Percentiles rank a stretch among this genome's conserved stretches.
phyloP scores from a whole-genome alignment of 2,797 vertebrate species.

The Enteromius paludinosus region DNA sequence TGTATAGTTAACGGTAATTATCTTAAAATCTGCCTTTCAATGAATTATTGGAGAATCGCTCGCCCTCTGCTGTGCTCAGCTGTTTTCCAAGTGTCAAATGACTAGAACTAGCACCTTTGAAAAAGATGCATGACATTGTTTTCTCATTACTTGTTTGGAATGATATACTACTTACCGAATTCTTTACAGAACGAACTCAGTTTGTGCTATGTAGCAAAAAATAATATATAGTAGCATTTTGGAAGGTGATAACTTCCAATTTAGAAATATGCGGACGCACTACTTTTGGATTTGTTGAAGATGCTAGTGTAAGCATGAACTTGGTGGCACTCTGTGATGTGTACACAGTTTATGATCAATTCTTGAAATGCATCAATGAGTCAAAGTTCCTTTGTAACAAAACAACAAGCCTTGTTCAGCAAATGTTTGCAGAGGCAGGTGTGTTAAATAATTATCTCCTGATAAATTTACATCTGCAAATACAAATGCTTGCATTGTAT shows the following conservation, averaged over 20 bases:
- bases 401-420: background rate
- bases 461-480: background rate
- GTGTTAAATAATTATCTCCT: background rate
- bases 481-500: background rate
- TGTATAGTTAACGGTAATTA: slow-evolving; percentile 35
- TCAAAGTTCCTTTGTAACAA: background rate
- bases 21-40: slow-evolving; percentile 28
- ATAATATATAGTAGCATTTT: background rate
- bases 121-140: slow-evolving; percentile 26
- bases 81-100: slow-evolving; percentile 18
- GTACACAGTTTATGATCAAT: background rate
- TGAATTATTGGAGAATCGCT: slow-evolving; percentile 20
- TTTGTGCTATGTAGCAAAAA: background rate
- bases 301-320: background rate
- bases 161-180: background rate
- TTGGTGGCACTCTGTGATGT: background rate
- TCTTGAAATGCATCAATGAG: background rate
- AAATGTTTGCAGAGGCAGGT: background rate
- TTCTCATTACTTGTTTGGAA: slow-evolving; percentile 5
- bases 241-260: background rate
- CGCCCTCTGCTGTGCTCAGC: slow-evolving; percentile 22
- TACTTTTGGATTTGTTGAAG: background rate
- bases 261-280: background rate
- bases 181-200: background rate
- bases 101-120: slow-evolving; percentile 1